A percentile compares a stretch with the other conserved stretches of the same genome.
Conservation (phyloP, 2,888 invertebrate species). For the Tineola bisselliella region DNA sequence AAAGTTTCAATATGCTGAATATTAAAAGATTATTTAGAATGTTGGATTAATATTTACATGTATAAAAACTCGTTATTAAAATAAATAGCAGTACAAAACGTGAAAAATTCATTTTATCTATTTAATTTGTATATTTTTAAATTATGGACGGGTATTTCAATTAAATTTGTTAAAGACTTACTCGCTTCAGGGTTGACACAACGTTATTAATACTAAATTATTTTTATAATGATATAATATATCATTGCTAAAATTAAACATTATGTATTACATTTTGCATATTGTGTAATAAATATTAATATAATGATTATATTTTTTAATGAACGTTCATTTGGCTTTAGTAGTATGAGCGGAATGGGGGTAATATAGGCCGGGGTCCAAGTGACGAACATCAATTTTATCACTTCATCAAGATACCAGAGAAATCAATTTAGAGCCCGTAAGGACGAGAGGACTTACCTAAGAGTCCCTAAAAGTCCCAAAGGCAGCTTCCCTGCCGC, state of each 20-base stretch:
- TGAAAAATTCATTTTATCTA: not conserved
- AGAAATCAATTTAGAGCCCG: constrained; percentile 56
- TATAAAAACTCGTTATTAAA: too few relatives aligned
- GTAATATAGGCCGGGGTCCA: constrained; percentile 20
- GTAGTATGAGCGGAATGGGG: constrained; percentile 21
- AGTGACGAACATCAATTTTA: constrained; percentile 33
- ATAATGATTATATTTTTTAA: not conserved
- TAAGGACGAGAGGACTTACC: constrained; percentile 52
- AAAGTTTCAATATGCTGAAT: too few relatives aligned
- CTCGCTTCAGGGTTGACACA: constrained; percentile 26
- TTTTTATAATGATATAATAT: too few relatives aligned
- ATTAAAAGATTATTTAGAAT: too few relatives aligned
- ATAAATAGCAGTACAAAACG: not conserved
- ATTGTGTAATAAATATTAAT: not conserved
- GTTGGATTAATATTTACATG: too few relatives aligned
- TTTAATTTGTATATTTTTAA: not conserved
- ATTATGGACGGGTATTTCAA: constrained; percentile 30
- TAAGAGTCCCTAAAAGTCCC: constrained; percentile 64
- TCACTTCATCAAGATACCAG: constrained; percentile 57
- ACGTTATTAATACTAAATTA: not conserved
- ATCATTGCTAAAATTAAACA: too few relatives aligned
- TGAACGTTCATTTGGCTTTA: constrained; percentile 18
- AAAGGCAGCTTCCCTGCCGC: constrained; percentile 60
- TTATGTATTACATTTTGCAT: too few relatives aligned
- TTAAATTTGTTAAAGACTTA: constrained; percentile 36